A percentile compares a stretch with the other conserved stretches of the same genome.
phyloP scores from a whole-genome alignment of 92 coral and sea anemone species.

The Anthopleura xanthogrammica region DNA sequence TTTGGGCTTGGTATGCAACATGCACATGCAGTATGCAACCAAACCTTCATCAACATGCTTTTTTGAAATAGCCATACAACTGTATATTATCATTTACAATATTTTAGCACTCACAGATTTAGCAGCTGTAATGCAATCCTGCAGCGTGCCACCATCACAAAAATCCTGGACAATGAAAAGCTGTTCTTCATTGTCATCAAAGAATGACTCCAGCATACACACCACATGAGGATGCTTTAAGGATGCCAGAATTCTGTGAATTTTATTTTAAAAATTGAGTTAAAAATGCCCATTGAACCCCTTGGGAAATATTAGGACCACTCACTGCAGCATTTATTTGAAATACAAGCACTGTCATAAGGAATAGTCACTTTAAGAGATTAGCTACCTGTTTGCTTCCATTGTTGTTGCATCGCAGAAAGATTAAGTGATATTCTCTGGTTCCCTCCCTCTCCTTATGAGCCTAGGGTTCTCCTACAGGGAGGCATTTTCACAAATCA shows the following conservation, averaged over 20 bases:
- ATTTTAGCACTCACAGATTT: constrained; percentile 45
- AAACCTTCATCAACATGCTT: too few species aligned
- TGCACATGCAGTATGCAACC: neutral
- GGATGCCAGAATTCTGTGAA: constrained; percentile 72
- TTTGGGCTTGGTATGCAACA: neutral
- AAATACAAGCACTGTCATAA: too few species aligned
- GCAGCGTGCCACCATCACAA: constrained; percentile 94
- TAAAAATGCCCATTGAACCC: too few species aligned
- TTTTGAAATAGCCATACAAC: too few species aligned
- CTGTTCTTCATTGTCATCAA: constrained; percentile 77
- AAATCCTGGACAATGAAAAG: constrained; percentile 93
- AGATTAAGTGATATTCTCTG: too few species aligned
- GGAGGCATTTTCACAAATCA: too few species aligned
- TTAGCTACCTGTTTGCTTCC: too few species aligned
- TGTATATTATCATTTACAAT: too few species aligned
- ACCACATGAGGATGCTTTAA: constrained; percentile 96
- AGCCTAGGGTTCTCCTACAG: too few species aligned
- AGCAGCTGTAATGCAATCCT: constrained; percentile 68
- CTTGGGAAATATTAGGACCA: neutral
- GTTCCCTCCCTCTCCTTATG: too few species aligned
- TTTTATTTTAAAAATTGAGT: neutral
- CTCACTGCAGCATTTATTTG: neutral
- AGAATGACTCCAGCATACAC: constrained; percentile 69
- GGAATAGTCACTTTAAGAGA: too few species aligned
- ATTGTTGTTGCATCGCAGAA: too few species aligned